Conservation (phyloP, 53 echinoderm and acorn worm species). For the Holothuria scabra region DNA sequence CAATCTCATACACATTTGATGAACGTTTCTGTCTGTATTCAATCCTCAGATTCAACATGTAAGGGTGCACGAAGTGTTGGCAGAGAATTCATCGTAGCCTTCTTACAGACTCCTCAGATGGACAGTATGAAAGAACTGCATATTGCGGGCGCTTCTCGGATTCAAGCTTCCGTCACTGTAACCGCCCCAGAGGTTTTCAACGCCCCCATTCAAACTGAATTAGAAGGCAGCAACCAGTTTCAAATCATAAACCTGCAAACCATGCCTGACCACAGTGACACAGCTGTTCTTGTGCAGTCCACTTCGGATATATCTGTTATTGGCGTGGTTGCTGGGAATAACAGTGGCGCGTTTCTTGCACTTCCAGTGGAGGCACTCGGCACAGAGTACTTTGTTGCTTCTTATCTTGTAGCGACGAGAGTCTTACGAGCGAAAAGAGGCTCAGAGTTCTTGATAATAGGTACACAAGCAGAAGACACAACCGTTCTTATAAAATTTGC, state of each 20-base stretch:
- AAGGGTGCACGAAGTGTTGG: constrained; percentile 59
- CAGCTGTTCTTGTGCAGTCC: constrained; percentile 74
- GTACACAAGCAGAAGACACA: constrained; percentile 64
- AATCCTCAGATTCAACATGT: not conserved
- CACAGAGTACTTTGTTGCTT: constrained; percentile 79
- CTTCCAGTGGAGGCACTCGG: constrained; percentile 83
- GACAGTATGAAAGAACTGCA: constrained; percentile 68
- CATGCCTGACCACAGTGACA: constrained; percentile 13
- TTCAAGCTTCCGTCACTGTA: constrained; percentile 66
- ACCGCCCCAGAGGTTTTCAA: constrained; percentile 48
- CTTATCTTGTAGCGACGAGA: constrained; percentile 76
- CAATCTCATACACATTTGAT: not conserved
- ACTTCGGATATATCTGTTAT: constrained; percentile 80
- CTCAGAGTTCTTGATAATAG: constrained; percentile 87
- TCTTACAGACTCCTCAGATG: constrained; percentile 74
- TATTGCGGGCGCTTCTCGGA: constrained; percentile 78
- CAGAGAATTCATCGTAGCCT: constrained; percentile 84
- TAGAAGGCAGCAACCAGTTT: constrained; percentile 59
- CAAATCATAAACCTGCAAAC: constrained; percentile 34
- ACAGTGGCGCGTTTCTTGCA: constrained; percentile 88
- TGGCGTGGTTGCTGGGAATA: constrained; percentile 81
- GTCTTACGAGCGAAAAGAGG: constrained; percentile 71
- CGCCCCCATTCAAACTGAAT: constrained; percentile 11
- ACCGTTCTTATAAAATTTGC: constrained; percentile 55
- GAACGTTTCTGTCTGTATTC: not conserved